These are phyloP conservation scores for Drosophila recens DNA, from an alignment of 2,888 invertebrate species.

Conservation along the genomic window DNA sequence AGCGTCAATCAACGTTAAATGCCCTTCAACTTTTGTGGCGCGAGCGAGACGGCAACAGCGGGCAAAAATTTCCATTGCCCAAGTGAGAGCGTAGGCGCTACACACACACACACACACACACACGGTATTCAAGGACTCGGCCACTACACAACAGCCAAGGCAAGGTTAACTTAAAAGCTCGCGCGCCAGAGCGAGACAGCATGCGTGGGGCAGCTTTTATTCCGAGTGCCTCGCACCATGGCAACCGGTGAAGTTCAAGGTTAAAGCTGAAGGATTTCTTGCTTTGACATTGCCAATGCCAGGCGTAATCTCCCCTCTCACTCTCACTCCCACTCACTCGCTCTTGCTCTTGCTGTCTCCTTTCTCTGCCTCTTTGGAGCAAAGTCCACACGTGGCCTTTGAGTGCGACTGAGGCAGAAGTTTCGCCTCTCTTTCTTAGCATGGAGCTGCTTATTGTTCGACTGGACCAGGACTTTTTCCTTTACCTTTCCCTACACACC, in stretches of 20 bases:
- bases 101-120: neutral
- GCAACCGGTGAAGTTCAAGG: constrained; percentile 83
- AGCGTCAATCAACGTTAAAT: constrained; percentile 63
- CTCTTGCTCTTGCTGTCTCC: neutral
- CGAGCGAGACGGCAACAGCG: constrained; percentile 26
- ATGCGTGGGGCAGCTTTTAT: constrained; percentile 16
- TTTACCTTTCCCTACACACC: constrained; percentile 35
- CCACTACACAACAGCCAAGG: constrained; percentile 27
- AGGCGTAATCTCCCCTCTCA: constrained; percentile 14
- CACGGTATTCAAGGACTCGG: constrained; percentile 66
- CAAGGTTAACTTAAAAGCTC: constrained; percentile 74
- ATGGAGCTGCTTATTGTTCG: constrained; percentile 65
- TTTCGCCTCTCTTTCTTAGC: constrained; percentile 39
- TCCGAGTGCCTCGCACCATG: constrained; percentile 55
- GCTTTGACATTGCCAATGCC: constrained; percentile 61
- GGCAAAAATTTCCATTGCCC: constrained; percentile 55
- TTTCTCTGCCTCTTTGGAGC: neutral
- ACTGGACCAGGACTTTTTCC: constrained; percentile 46
- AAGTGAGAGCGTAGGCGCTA: constrained; percentile 49
- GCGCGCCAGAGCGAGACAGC: constrained; percentile 15
- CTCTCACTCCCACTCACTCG: neutral
- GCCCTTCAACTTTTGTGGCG: constrained; percentile 32
- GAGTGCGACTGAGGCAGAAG: constrained; percentile 38
- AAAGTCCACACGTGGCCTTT: constrained; percentile 48
- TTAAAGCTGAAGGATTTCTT: constrained; percentile 73